Evolutionary conservation across 2,888 invertebrate species (phyloP).

Genomic region (Apamea monoglypha): DNA sequence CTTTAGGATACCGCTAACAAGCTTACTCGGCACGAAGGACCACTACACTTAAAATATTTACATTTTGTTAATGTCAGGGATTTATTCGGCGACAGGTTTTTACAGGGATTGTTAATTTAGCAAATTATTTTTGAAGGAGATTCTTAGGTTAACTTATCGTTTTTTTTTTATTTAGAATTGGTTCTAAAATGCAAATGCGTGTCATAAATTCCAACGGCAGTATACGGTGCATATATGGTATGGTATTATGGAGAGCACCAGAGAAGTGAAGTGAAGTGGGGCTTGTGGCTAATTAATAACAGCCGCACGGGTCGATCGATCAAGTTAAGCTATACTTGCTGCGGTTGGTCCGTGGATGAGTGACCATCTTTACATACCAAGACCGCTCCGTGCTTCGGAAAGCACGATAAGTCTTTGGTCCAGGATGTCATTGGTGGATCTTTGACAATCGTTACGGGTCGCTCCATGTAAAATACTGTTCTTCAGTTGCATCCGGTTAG

Average conservation of each 20-base stretch:
- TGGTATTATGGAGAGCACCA: background rate
- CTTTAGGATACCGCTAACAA: conserved; percentile 53
- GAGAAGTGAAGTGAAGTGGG: background rate
- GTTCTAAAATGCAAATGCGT: background rate
- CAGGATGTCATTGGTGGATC: too few relatives aligned
- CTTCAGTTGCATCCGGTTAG: too few relatives aligned
- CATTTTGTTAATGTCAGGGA: conserved; percentile 44
- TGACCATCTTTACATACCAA: background rate
- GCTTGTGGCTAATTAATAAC: too few relatives aligned
- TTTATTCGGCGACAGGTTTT: conserved; percentile 36
- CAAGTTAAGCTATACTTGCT: background rate
- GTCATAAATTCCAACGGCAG: background rate
- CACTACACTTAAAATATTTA: conserved; percentile 51
- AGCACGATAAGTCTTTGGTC: too few relatives aligned
- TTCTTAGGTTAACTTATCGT: background rate
- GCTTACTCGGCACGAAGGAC: conserved; percentile 46
- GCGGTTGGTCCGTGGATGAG: background rate
- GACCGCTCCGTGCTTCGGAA: too few relatives aligned
- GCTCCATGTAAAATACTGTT: too few relatives aligned
- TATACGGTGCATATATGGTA: background rate
- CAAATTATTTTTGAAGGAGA: background rate
- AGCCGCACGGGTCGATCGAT: too few relatives aligned
- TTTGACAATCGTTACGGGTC: too few relatives aligned
- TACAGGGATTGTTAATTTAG: conserved; percentile 8
- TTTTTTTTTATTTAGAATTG: background rate